A percentile compares a stretch with the other conserved stretches of the same genome.
Evolutionary conservation across 2,888 invertebrate genomes (phyloP).

Genomic region (Bhutanitis thaidina): DNA sequence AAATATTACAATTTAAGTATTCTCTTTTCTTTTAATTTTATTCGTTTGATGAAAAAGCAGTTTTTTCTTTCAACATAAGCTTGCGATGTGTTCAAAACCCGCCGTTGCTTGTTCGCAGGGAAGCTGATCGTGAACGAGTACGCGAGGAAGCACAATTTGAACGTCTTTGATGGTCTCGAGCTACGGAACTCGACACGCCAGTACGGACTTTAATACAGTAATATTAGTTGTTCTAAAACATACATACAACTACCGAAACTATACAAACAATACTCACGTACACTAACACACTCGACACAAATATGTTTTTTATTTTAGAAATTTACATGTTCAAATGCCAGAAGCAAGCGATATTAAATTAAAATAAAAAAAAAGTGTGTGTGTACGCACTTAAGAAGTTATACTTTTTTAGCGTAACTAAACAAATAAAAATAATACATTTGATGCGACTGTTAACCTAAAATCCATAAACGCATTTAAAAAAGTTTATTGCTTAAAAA

Average conservation of each 20-base stretch:
- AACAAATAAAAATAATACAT: too few relatives aligned
- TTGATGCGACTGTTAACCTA: too few relatives aligned
- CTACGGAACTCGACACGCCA: constrained; percentile 87
- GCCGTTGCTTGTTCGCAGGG: constrained; percentile 73
- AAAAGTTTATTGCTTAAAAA: too few relatives aligned
- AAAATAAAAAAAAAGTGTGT: too few relatives aligned
- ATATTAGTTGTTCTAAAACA: constrained; percentile 66
- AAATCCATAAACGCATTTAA: too few relatives aligned
- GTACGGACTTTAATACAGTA: constrained; percentile 88
- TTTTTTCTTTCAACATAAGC: constrained; percentile 28
- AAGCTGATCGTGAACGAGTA: constrained; percentile 87
- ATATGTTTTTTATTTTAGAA: too few relatives aligned
- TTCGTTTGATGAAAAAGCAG: constrained; percentile 1
- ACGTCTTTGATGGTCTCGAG: constrained; percentile 87
- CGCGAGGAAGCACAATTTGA: constrained; percentile 86
- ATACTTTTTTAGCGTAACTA: too few relatives aligned
- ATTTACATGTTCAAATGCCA: too few relatives aligned
- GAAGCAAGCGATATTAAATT: too few relatives aligned
- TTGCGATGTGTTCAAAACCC: constrained; percentile 36
- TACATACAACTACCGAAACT: constrained; percentile 2
- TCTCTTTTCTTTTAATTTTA: too few relatives aligned
- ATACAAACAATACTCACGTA: not conserved
- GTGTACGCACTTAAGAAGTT: too few relatives aligned
- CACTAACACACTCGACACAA: not conserved
- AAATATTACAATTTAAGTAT: too few relatives aligned